Evolutionary conservation across 2,113 vertebrate species (phyloP).

Genomic region (Pachyramphus minor): DNA sequence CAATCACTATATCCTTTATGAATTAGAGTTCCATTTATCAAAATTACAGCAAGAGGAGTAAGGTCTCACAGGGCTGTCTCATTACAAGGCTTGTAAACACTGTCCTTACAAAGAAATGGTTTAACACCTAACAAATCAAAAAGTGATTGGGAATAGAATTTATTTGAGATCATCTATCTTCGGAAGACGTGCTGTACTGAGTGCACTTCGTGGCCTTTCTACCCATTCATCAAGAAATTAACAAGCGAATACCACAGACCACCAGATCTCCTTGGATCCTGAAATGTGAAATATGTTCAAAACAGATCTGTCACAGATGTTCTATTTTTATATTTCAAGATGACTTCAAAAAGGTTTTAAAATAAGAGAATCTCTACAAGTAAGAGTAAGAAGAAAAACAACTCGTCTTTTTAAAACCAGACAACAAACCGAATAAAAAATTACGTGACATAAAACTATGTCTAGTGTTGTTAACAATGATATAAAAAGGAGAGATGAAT

Average conservation of each 20-base stretch:
- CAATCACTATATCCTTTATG: slow-evolving; percentile 80
- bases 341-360: slow-evolving; percentile 45
- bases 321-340: slow-evolving; percentile 46
- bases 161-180: slow-evolving; percentile 75
- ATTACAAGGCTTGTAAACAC: slow-evolving; percentile 83
- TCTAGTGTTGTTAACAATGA: slow-evolving; percentile 41
- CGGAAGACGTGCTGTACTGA: slow-evolving; percentile 61
- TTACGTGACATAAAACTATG: slow-evolving; percentile 19
- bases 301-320: slow-evolving; percentile 48
- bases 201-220: slow-evolving; percentile 70
- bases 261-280: slow-evolving; percentile 48
- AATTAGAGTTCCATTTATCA: slow-evolving; percentile 86
- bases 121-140: slow-evolving; percentile 84
- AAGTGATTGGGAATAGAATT: slow-evolving; percentile 76
- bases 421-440: slow-evolving; percentile 54
- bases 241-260: slow-evolving; percentile 67
- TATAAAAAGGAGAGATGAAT: slow-evolving; percentile 22
- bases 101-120: slow-evolving; percentile 80
- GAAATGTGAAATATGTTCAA: slow-evolving; percentile 47
- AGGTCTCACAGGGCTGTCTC: slow-evolving; percentile 77
- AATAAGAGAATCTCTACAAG: slow-evolving; percentile 15
- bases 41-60: slow-evolving; percentile 80
- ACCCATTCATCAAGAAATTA: slow-evolving; percentile 80
- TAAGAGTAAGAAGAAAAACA: slow-evolving; percentile 16
- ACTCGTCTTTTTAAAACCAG: slow-evolving; percentile 29